Conservation (phyloP, 2,113 vertebrate species). For the Calyptommatus sinebrachiatus region DNA sequence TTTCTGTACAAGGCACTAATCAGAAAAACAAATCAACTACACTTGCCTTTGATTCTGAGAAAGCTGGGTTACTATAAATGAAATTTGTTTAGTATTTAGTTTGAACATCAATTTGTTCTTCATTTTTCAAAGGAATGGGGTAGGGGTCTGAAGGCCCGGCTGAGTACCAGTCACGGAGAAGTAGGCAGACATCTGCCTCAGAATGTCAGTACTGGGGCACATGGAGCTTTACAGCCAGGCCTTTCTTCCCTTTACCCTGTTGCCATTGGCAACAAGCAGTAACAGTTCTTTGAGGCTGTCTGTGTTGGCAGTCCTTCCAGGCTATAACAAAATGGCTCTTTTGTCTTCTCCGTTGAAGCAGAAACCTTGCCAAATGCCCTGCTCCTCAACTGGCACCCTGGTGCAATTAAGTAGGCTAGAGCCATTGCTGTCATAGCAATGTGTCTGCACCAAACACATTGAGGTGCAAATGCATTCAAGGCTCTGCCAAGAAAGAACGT, state of each 20-base stretch:
- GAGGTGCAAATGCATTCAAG: background rate
- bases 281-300: conserved; percentile 14
- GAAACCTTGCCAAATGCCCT: conserved; percentile 7
- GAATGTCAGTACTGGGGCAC: background rate
- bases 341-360: conserved; percentile 17
- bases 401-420: background rate
- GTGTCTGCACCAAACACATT: background rate
- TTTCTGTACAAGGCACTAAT: background rate
- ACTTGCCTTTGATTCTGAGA: background rate
- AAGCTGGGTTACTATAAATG: background rate
- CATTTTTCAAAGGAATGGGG: background rate
- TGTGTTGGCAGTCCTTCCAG: conserved; percentile 12
- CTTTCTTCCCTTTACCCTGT: conserved; percentile 9
- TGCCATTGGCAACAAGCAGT: conserved; percentile 19
- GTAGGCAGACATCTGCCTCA: conserved; percentile 14
- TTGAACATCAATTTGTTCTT: background rate
- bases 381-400: background rate
- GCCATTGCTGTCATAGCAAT: background rate
- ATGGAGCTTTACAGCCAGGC: background rate
- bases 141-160: background rate
- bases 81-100: background rate
- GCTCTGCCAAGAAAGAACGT: background rate
- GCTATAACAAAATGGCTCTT: conserved; percentile 21
- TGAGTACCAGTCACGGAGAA: background rate
- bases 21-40: background rate